Evolutionary conservation across 1,140 invertebrate genomes (phyloP).

Genomic region (Cylas formicarius): DNA sequence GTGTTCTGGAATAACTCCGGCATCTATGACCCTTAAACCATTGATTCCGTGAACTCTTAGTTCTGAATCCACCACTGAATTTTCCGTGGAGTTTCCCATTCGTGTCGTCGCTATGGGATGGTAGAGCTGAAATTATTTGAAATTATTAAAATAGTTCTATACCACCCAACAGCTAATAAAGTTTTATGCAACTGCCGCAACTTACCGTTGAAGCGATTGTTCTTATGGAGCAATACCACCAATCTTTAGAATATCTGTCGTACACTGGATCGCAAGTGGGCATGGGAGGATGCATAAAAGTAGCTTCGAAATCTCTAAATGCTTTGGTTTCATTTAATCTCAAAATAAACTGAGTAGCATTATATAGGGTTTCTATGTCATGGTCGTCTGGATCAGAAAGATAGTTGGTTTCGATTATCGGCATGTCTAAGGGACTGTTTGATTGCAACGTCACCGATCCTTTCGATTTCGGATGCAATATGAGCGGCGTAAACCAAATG

Average conservation of each 20-base stretch:
- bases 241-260: slow-evolving; percentile 10
- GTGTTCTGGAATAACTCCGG: slow-evolving; percentile 35
- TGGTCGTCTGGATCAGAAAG: slow-evolving; percentile 53
- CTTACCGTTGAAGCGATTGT: slow-evolving; percentile 3
- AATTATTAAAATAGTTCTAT: no score
- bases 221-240: slow-evolving; percentile 14
- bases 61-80: slow-evolving; percentile 43
- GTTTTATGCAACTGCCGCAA: no score
- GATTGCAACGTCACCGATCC: slow-evolving; percentile 61
- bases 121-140: no score
- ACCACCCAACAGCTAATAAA: no score
- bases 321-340: slow-evolving; percentile 42
- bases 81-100: slow-evolving; percentile 49
- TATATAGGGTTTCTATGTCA: slow-evolving; percentile 42
- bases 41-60: slow-evolving; percentile 42
- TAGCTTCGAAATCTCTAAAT: slow-evolving; percentile 45
- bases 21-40: slow-evolving; percentile 44
- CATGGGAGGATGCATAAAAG: slow-evolving; percentile 7
- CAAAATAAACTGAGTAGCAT: slow-evolving; percentile 44
- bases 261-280: slow-evolving; percentile 5
- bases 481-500: slow-evolving; percentile 45
- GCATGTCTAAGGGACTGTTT: slow-evolving; percentile 65
- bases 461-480: slow-evolving; percentile 65
- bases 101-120: slow-evolving; percentile 53
- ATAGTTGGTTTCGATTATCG: slow-evolving; percentile 74